Conservation (phyloP, 2,888 invertebrate genomes). For the Brachyptera risi region DNA sequence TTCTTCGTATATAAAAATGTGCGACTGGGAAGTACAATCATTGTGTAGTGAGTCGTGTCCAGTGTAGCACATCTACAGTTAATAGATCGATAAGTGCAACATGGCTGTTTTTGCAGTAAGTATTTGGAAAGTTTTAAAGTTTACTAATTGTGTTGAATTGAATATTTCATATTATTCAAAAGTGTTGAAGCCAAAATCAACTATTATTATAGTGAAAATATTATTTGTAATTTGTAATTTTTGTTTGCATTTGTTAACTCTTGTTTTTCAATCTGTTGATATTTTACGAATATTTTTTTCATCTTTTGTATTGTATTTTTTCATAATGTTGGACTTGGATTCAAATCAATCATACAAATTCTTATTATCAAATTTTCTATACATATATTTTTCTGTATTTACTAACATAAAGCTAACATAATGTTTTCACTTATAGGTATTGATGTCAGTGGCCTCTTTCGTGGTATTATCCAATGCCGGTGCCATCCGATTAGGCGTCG, state of each 20-base stretch:
- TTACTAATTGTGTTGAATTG: too few species aligned
- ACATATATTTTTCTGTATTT: too few species aligned
- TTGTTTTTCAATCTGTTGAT: not conserved
- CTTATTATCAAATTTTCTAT: too few species aligned
- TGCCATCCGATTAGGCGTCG: conserved; percentile 25
- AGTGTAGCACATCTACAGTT: conserved; percentile 4
- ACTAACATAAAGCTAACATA: not conserved
- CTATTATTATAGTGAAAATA: not conserved
- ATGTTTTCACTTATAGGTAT: not conserved
- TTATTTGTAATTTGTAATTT: not conserved
- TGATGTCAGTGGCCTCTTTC: conserved; percentile 8
- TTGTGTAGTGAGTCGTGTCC: conserved; percentile 6
- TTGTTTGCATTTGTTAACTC: not conserved
- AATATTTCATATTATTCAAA: too few species aligned
- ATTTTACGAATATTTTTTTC: not conserved
- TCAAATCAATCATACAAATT: too few species aligned
- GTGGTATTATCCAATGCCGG: conserved; percentile 11
- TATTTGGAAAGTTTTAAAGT: not conserved
- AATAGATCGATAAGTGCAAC: conserved; percentile 1
- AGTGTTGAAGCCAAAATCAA: not conserved
- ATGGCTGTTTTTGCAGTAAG: conserved; percentile 9
- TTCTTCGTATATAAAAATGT: conserved; percentile 18
- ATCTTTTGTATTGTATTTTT: too few species aligned
- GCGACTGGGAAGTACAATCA: conserved; percentile 10
- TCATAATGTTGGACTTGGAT: too few species aligned